Evolutionary conservation across 2,797 vertebrate genomes (phyloP).

Genomic region (Schizothorax lantsangensis): DNA sequence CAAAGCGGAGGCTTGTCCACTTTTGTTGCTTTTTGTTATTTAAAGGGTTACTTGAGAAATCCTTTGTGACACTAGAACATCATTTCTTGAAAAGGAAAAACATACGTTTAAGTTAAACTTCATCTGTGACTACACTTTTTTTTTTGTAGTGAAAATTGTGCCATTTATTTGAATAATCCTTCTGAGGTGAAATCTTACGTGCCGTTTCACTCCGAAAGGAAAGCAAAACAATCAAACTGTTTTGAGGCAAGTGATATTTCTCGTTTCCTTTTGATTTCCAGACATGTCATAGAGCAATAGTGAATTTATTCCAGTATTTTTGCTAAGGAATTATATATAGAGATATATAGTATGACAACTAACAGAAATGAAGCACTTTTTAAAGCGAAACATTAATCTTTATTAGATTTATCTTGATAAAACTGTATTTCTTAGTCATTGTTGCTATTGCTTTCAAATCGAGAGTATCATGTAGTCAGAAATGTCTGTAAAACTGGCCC

Average conservation of each 20-base stretch:
- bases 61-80: constrained; percentile 78
- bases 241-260: constrained; percentile 70
- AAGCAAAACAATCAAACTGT: constrained; percentile 70
- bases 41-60: constrained; percentile 84
- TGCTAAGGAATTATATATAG: constrained; percentile 78
- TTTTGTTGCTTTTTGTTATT: constrained; percentile 68
- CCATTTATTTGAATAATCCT: constrained; percentile 75
- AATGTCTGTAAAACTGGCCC: constrained; percentile 31
- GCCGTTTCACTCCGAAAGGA: constrained; percentile 72
- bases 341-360: constrained; percentile 80
- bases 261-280: constrained; percentile 66
- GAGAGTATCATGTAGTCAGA: constrained; percentile 32
- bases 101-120: constrained; percentile 68
- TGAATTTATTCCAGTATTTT: constrained; percentile 80
- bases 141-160: constrained; percentile 77
- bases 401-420: constrained; percentile 67
- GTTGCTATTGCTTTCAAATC: constrained; percentile 44
- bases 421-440: constrained; percentile 52
- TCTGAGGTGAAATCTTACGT: constrained; percentile 68
- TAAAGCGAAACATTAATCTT: constrained; percentile 75
- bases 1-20: constrained; percentile 86
- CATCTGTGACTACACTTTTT: constrained; percentile 80
- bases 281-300: constrained; percentile 72
- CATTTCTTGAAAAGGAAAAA: constrained; percentile 74
- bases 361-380: constrained; percentile 85